phyloP scores from a whole-genome alignment of 2,113 vertebrate genomes.

The Spizaetus ornatus region DNA sequence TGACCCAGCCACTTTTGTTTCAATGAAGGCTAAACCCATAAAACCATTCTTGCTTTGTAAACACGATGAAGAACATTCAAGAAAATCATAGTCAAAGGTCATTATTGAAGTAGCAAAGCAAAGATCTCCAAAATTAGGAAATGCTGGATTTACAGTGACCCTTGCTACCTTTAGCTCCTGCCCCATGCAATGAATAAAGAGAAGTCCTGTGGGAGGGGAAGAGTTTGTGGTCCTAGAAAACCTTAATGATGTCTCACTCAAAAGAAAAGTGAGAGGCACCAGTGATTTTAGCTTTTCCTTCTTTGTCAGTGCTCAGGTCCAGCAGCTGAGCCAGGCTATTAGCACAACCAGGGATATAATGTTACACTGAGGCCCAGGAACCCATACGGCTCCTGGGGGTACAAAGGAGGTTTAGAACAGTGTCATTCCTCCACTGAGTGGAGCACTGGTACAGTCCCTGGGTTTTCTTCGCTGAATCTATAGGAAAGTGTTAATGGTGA shows the following conservation, averaged over 20 bases:
- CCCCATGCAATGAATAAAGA: not conserved
- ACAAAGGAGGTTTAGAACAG: not conserved
- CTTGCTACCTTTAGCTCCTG: not conserved
- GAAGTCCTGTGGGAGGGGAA: not conserved
- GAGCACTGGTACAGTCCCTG: not conserved
- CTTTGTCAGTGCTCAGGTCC: not conserved
- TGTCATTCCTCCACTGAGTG: not conserved
- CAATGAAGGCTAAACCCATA: not conserved
- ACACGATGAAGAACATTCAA: not conserved
- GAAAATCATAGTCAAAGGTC: not conserved
- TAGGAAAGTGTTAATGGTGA: not conserved
- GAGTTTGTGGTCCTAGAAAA: not conserved
- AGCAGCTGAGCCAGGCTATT: not conserved
- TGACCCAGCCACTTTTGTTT: not conserved
- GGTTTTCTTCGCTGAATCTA: not conserved
- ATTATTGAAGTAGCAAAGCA: not conserved
- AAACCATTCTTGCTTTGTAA: not conserved
- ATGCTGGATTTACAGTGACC: not conserved
- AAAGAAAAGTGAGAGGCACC: not conserved
- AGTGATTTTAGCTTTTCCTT: not conserved
- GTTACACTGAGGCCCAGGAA: not conserved
- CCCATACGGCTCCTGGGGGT: rapidly evolving
- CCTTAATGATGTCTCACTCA: not conserved
- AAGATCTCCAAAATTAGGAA: not conserved
- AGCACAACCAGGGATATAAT: not conserved